Base-by-base conservation (phyloP, 2,113 vertebrate genomes). In the Dicentrarchus labrax region DNA sequence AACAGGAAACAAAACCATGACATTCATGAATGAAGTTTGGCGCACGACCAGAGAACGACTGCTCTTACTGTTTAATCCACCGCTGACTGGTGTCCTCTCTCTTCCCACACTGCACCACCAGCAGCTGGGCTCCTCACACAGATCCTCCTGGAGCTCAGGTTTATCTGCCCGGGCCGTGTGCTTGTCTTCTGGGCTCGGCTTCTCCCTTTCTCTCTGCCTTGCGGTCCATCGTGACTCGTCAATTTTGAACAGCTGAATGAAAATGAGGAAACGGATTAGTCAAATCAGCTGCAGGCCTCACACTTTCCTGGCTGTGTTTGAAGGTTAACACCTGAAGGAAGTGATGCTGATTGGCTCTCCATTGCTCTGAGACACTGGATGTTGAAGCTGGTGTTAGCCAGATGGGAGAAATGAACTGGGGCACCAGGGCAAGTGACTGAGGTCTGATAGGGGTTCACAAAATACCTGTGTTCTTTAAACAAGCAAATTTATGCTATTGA, bases 201-300 rank as follows among this genome's bases (percentile, higher is more conserved):
- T 45, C 1, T n/a, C 5, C 39, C 38, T 45, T 5, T 10, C 7
- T 38, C 6, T 30, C 72, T 2, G 21, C 5, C 1, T 1, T 4
- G 21, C 0, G 4, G 30, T 0, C 10, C 45, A 13, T 30, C 30
- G 16, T 21, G 47, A 51, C 6, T 22, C 50, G 0, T 2, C 0
- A 24, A 30, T 30, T 81, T 47, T 65, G 54, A 73, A 24, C 15
- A 68, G 6, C 22, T 38, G 77, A 47, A 50, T 15, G 24, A 57
- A 36, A 68, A 84, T 15, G 21, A 88, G 73, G 82, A 70, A 82
- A 51, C 65, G 2, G 47, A 0, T 24, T 4, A 71, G 22, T 74
- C 47, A 57, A 59, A 61, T 47, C 81, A 84, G 39, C 53, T 83
- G 77, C 2, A 0, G 38, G 39, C 39, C 21, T 6, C n/a, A 6